phyloP scores from a whole-genome alignment of 2,797 vertebrate species.

The Acanthiza pusilla region DNA sequence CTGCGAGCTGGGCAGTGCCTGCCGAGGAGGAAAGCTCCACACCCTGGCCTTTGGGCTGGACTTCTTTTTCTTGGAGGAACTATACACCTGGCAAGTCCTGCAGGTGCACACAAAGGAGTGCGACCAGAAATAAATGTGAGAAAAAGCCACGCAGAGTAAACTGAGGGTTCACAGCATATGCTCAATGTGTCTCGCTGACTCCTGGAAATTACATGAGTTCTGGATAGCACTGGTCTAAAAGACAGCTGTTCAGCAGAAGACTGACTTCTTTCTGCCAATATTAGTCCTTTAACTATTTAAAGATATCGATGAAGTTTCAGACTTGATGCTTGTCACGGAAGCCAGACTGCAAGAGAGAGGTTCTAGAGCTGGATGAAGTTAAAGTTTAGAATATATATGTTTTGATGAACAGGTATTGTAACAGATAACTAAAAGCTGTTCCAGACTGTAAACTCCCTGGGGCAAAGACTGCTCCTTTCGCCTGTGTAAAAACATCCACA shows the following conservation, averaged over 20 bases:
- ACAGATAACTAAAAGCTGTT: background rate
- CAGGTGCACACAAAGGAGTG: background rate
- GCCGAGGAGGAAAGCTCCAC: background rate
- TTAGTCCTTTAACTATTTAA: background rate
- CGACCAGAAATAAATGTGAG: background rate
- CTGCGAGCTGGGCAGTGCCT: background rate
- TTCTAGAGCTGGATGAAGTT: background rate
- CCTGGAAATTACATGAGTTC: background rate
- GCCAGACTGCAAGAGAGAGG: background rate
- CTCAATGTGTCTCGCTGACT: background rate
- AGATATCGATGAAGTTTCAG: background rate
- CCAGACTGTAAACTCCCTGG: background rate
- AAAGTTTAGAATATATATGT: background rate
- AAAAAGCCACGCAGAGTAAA: background rate
- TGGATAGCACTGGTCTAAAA: background rate
- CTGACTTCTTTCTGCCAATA: background rate
- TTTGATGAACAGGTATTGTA: background rate
- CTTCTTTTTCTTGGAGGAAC: background rate
- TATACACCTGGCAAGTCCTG: background rate
- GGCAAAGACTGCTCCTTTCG: background rate
- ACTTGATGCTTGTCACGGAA: background rate
- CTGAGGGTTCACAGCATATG: background rate
- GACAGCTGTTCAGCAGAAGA: background rate
- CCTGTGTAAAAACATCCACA: background rate
- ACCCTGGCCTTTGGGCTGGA: background rate